These are phyloP conservation scores for Gambelia wislizenii DNA, from an alignment of 2,797 vertebrate species.

Conservation along the genomic window DNA sequence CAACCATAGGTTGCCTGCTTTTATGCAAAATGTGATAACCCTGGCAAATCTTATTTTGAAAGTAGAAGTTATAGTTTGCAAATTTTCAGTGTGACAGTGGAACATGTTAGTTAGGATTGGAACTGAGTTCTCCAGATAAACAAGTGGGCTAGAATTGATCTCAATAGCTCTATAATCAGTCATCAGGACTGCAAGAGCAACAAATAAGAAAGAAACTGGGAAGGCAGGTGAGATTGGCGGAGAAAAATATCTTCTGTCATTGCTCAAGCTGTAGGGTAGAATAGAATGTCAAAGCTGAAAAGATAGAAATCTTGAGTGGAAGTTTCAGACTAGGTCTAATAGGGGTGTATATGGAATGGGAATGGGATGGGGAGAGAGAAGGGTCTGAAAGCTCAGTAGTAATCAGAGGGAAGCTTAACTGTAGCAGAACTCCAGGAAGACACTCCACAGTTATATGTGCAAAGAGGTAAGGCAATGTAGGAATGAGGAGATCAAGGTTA, in stretches of 20 bases:
- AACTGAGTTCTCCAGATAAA: not conserved
- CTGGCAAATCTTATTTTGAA: slow-evolving; percentile 39
- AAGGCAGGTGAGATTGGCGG: not conserved
- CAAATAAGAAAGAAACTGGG: not conserved
- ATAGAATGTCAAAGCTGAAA: not conserved
- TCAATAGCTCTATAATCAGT: not conserved
- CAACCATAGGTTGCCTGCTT: slow-evolving; percentile 65
- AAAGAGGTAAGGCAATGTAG: not conserved
- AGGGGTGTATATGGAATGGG: not conserved
- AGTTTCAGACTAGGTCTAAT: not conserved
- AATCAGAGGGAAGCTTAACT: not conserved
- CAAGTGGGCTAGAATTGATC: not conserved
- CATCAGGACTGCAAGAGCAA: not conserved
- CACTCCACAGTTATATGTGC: not conserved
- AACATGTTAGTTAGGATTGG: not conserved
- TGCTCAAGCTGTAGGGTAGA: not conserved
- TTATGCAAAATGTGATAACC: slow-evolving; percentile 54
- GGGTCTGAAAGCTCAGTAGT: not conserved
- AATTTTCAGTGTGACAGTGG: not conserved
- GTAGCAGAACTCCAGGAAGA: not conserved
- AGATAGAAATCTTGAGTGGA: not conserved
- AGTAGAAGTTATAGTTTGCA: not conserved
- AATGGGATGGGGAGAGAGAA: not conserved
- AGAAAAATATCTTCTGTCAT: not conserved
- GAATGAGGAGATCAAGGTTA: not conserved